Evolutionary conservation across 2,113 vertebrate species (phyloP), one percentile per base, ranked within the genome.

Genomic region (Sporophila hypoxantha): DNA sequence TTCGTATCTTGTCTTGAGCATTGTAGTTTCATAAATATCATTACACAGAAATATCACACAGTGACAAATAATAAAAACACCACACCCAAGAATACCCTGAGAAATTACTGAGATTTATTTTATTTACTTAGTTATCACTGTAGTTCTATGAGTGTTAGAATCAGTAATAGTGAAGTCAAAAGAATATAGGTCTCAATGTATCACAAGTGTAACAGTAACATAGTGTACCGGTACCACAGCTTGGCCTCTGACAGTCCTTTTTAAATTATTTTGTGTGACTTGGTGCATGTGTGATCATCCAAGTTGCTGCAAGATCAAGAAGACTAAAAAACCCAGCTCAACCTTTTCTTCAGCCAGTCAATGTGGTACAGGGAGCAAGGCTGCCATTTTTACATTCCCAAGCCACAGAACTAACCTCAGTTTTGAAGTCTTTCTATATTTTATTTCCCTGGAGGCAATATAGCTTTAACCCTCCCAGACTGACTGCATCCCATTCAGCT

Each of bases 371-470:
- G 30, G 66, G 41, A 55, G 30, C 7, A 50, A 34, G 25, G 25
- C 14, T 64, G 26, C n/a, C 36, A 16, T 36, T 76, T 83, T 78
- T 56, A 73, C 49, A 34, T 84, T 75, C 36, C 34, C 18, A 50
- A 90, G 62, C 18, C 47, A 29, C 36, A 79, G 44, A 74, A 29
- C 61, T 82, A 66, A 66, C 42, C 17, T 85, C 36, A 61, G 0
- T 73, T 86, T 85, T 91, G 62, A 89, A 83, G 59, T 62, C 29
- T 77, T 87, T 85, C 62, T 78, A 22, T 73, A 37, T 85, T 94
- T 69, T 75, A 76, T 82, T 85, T 34, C 65, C 19, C 61, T 56
- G 59, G 22, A 60, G 17, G 6, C 26, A 78, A 41, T 50, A 22
- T 23, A 68, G 30, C 46, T 92, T 88, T 87, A 76, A 71, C 66